A percentile compares a stretch with the other conserved stretches of the same genome.
phyloP scores from a whole-genome alignment of 53 echinoderm and acorn worm species.

The Echinometra lucunter region DNA sequence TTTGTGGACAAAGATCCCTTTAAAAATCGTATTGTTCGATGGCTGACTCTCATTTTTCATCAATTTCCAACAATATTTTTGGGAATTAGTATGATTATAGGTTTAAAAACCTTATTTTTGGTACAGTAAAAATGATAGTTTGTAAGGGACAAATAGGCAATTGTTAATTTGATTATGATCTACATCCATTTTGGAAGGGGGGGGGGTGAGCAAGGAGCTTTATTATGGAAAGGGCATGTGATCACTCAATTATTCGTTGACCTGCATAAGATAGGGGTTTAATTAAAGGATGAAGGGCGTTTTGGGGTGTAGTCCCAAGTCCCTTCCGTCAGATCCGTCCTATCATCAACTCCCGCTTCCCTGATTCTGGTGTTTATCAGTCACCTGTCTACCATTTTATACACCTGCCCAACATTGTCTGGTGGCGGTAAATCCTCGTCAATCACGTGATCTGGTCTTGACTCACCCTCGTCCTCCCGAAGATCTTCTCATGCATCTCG shows the following conservation, averaged over 20 bases:
- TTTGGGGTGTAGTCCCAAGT: background rate
- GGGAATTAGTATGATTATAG: too few species aligned
- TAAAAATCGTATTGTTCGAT: too few species aligned
- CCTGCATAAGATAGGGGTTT: background rate
- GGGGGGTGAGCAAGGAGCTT: too few species aligned
- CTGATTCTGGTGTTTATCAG: background rate
- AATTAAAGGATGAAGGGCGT: background rate
- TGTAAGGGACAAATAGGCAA: too few species aligned
- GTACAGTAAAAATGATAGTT: too few species aligned
- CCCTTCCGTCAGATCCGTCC: slow-evolving; percentile 5
- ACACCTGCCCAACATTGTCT: slow-evolving; percentile 16
- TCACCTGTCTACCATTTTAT: slow-evolving; percentile 8
- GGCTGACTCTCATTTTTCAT: too few species aligned
- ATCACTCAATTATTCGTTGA: background rate
- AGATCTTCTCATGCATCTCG: background rate
- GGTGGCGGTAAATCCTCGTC: slow-evolving; percentile 11
- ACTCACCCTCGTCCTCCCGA: background rate
- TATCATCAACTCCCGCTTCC: background rate
- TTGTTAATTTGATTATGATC: too few species aligned
- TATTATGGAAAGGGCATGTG: background rate
- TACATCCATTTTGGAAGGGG: too few species aligned
- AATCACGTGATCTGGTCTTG: slow-evolving; percentile 6
- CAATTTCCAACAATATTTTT: too few species aligned
- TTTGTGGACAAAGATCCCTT: too few species aligned
- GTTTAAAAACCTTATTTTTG: too few species aligned